Conservation (phyloP, 2,888 invertebrate genomes). For the Nomada goodeniana region DNA sequence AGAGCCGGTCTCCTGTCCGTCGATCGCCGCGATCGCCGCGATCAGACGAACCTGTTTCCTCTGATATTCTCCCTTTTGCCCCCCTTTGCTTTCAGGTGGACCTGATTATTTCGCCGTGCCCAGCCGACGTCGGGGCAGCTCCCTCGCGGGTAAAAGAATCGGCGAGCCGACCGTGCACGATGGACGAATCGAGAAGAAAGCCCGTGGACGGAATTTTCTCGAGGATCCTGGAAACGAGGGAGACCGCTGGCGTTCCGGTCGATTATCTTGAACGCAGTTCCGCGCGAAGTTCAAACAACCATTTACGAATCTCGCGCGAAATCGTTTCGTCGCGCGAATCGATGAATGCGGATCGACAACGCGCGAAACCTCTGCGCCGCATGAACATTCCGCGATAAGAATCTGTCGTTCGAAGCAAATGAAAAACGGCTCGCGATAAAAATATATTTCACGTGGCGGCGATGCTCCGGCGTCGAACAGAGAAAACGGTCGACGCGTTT, state of each 20-base stretch:
- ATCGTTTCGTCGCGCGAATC: not conserved
- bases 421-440: no score
- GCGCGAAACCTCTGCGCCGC: no score
- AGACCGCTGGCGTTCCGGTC: not conserved
- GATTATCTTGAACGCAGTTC: not conserved
- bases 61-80: slow-evolving; percentile 27
- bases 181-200: not conserved
- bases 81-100: slow-evolving; percentile 72
- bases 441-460: no score
- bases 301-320: not conserved
- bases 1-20: not conserved
- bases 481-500: not conserved
- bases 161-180: not conserved
- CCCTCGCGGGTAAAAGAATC: slow-evolving; percentile 27
- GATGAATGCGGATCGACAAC: no score
- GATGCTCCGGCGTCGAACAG: not conserved
- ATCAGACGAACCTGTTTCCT: not conserved
- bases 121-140: slow-evolving; percentile 51
- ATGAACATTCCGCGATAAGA: no score
- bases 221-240: not conserved
- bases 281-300: not conserved
- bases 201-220: not conserved
- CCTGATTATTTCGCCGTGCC: slow-evolving; percentile 68
- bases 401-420: no score
- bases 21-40: not conserved